phyloP scores from a whole-genome alignment of 2,797 vertebrate genomes.

The Pangasius mekongensis region DNA sequence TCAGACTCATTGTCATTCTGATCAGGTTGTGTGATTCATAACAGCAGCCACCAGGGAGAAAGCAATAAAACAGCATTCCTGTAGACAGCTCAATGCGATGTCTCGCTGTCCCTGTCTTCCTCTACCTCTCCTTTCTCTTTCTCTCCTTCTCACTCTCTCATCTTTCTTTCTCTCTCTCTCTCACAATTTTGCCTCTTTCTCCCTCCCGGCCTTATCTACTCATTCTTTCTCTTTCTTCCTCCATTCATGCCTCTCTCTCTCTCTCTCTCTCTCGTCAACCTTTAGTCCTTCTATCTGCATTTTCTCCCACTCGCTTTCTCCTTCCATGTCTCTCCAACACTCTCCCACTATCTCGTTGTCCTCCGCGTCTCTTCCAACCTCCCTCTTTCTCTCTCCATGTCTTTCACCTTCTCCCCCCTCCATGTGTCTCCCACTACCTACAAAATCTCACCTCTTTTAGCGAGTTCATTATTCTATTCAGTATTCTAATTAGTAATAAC shows the following conservation, averaged over 20 bases:
- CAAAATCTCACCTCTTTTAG: not conserved
- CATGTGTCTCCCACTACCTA: not conserved
- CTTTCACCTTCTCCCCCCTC: not conserved
- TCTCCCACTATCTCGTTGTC: not conserved
- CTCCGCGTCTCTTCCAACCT: not conserved
- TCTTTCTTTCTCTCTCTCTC: not conserved
- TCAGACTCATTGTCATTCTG: constrained; percentile 71
- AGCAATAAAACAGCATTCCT: constrained; percentile 47
- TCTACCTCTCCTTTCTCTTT: not conserved
- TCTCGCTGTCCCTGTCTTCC: constrained; percentile 8
- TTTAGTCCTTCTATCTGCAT: not conserved
- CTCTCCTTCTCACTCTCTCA: not conserved
- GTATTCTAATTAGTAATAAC: not conserved
- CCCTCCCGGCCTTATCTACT: not conserved
- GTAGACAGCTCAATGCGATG: constrained; percentile 18
- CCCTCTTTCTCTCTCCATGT: not conserved
- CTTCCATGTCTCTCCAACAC: not conserved
- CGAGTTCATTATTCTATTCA: not conserved
- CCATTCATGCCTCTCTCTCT: not conserved
- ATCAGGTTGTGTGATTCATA: constrained; percentile 76
- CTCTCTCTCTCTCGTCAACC: not conserved
- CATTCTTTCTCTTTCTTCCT: not conserved
- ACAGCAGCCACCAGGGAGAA: constrained; percentile 43
- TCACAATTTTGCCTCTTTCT: not conserved
- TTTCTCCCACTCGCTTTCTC: not conserved